Conservation (phyloP, 1,140 invertebrate species). For the Atta cephalotes region DNA sequence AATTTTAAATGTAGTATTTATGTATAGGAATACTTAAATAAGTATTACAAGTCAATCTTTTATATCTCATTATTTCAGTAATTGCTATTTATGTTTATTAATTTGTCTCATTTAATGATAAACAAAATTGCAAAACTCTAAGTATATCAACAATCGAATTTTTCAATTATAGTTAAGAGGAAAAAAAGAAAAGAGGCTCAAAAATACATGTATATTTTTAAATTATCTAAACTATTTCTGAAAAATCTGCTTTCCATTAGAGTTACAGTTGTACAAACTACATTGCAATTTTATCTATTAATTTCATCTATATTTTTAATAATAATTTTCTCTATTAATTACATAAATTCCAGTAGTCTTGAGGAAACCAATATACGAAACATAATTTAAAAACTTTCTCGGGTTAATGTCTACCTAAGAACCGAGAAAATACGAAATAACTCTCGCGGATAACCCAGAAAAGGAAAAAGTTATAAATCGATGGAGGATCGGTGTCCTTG, state of each 20-base stretch:
- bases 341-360: not conserved
- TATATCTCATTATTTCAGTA: slow-evolving; percentile 54
- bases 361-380: not conserved
- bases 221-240: not conserved
- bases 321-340: not conserved
- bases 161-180: not conserved
- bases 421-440: not conserved
- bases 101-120: not conserved
- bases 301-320: not conserved
- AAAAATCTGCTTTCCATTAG: too few relatives aligned
- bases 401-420: not conserved
- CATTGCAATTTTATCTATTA: not conserved
- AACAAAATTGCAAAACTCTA: not conserved
- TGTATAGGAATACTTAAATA: not conserved
- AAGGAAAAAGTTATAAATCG: slow-evolving; percentile 5
- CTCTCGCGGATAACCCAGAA: too few relatives aligned
- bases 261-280: too few relatives aligned
- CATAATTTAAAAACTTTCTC: slow-evolving; percentile 1
- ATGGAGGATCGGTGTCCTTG: slow-evolving; percentile 3
- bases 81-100: slow-evolving; percentile 43
- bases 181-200: not conserved
- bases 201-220: not conserved
- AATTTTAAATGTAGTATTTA: slow-evolving; percentile 37
- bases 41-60: slow-evolving; percentile 6
- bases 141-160: not conserved